A percentile compares a stretch with the other conserved stretches of the same genome.
These are phyloP conservation scores for Parthenolecanium corni DNA, from an alignment of 2,888 invertebrate genomes.

Conservation along the genomic window DNA sequence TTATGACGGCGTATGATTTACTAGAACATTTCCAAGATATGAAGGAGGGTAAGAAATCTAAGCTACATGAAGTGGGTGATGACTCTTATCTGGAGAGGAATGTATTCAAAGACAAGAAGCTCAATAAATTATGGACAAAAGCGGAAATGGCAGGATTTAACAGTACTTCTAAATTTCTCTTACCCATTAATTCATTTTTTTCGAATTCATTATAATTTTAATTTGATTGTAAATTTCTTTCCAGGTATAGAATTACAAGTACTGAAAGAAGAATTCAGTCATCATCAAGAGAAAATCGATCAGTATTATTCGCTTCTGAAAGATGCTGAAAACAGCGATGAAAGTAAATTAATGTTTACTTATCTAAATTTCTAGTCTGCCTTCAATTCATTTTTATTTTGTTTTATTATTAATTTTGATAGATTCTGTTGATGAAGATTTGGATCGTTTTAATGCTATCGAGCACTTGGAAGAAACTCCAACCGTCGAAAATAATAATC, in stretches of 20 bases:
- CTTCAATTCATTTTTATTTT: slow-evolving; percentile 8
- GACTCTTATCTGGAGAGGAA: slow-evolving; percentile 46
- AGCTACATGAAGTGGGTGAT: slow-evolving; percentile 33
- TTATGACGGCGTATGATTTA: slow-evolving; percentile 70
- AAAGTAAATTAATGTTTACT: slow-evolving; percentile 47
- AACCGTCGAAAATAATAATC: neutral
- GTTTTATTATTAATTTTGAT: neutral
- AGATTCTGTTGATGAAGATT: slow-evolving; percentile 46
- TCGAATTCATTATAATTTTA: neutral
- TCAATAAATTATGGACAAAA: slow-evolving; percentile 80
- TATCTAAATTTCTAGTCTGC: no score
- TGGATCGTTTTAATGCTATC: slow-evolving; percentile 60
- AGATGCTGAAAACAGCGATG: slow-evolving; percentile 46
- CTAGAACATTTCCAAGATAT: slow-evolving; percentile 66
- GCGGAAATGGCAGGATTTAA: slow-evolving; percentile 81
- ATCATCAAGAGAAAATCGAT: slow-evolving; percentile 86
- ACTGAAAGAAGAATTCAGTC: slow-evolving; percentile 75
- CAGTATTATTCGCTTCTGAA: slow-evolving; percentile 71
- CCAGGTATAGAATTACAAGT: slow-evolving; percentile 63
- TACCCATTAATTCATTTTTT: neutral
- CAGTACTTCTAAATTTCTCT: slow-evolving; percentile 39
- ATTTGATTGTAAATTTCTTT: neutral
- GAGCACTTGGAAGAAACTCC: slow-evolving; percentile 42
- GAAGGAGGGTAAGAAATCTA: slow-evolving; percentile 49
- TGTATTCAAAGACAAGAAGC: slow-evolving; percentile 77